Percentiles rank a stretch among this genome's conserved stretches.
Conservation (phyloP, 2,888 invertebrate genomes). For the Melitaea athalia region DNA sequence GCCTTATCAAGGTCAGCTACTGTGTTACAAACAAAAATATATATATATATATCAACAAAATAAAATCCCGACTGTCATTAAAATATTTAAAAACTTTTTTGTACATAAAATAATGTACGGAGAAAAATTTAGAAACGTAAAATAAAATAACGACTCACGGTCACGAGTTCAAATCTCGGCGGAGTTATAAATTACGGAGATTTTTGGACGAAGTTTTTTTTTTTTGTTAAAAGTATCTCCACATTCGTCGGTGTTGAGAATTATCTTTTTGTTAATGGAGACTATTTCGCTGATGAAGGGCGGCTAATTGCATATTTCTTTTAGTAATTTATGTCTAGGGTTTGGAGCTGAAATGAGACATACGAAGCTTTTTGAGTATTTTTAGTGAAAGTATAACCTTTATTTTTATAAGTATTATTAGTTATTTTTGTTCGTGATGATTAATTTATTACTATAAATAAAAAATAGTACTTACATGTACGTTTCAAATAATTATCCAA, state of each 20-base stretch:
- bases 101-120: constrained; percentile 14
- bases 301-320: neutral
- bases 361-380: too few species aligned
- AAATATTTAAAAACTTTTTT: constrained; percentile 12
- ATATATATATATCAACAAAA: neutral
- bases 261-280: neutral
- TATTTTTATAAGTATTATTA: too few species aligned
- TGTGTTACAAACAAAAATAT: too few species aligned
- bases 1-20: too few species aligned
- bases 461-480: too few species aligned
- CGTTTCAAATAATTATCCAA: too few species aligned
- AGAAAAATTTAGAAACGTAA: constrained; percentile 19
- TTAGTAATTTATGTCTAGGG: neutral
- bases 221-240: neutral
- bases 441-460: too few species aligned
- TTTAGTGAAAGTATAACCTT: too few species aligned
- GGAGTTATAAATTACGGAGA: constrained; percentile 26
- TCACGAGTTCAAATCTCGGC: constrained; percentile 37
- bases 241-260: neutral
- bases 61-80: neutral
- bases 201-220: constrained; percentile 18
- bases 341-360: neutral
- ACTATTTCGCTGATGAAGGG: neutral
- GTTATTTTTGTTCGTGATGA: too few species aligned
- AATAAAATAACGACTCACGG: constrained; percentile 19